Base-by-base conservation (phyloP, 2,888 invertebrate species). In the Nemotelus nigrinus region DNA sequence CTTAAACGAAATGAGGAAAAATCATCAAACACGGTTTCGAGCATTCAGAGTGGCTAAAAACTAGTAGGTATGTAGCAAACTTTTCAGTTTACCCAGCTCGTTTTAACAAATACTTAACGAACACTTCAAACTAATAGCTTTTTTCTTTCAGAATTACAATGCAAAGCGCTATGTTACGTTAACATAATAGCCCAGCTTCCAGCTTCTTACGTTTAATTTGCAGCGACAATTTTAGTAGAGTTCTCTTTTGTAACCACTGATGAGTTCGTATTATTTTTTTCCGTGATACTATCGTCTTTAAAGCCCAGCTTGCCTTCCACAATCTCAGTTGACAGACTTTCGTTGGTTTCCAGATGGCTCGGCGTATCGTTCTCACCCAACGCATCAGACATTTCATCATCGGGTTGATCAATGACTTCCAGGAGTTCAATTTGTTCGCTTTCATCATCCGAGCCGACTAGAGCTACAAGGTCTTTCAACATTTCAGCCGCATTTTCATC, bases 341-440 rank as follows among this genome's bases (percentile, higher is more conserved):
- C 25, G 25, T 25, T 25, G 25, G 25, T 25, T 25, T 25, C 25
- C 25, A 3, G 6, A 57, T 57, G n/a, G 3, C 10, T 0, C 25
- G 60, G 25, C 3, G 60, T 60, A 7, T 60, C 60, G 0, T 60
- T 43, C 39, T n/a, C 39, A 43, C 41, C 39, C 41, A 60, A 3
- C 25, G 25, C 25, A 48, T 72, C 71, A 10, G 48, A n/a, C 39
- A 48, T 8, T 3, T 74, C 74, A 2, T 74, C 74, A 25, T 74
- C 74, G 6, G 39, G 43, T 7, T 6, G 50, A 48, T 74, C 74
- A n/a, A 60, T 60, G 4, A 74, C 74, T 60, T 74, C 74, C 10
- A 74, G 45, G 25, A 74, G 48, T 63, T 74, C 74, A 48, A 74
- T 48, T 63, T 74, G 74, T 63, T 74, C 74, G 10, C 41, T 60